Evolutionary conservation across 2,888 invertebrate genomes (phyloP).

Genomic region (Agonopterix subpropinquella): DNA sequence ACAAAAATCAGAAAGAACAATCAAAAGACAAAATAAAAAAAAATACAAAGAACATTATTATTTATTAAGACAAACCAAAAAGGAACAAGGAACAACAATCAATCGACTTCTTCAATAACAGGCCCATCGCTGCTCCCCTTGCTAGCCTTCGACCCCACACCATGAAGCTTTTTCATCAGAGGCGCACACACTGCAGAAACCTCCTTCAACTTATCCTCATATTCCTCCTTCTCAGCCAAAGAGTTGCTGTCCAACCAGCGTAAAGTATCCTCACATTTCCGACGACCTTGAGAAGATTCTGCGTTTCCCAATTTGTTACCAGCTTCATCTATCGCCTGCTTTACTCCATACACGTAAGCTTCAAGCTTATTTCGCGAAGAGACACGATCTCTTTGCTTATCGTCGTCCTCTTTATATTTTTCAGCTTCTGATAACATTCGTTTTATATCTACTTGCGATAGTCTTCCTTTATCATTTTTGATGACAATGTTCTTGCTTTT

Average conservation of each 20-base stretch:
- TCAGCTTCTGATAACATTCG: slow-evolving; percentile 87
- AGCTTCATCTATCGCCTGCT: slow-evolving; percentile 78
- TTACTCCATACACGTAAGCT: slow-evolving; percentile 80
- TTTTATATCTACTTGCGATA: slow-evolving; percentile 90
- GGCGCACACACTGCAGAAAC: slow-evolving; percentile 46
- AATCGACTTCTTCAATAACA: slow-evolving; percentile 77
- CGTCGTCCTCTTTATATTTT: slow-evolving; percentile 81
- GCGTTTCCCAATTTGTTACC: slow-evolving; percentile 74
- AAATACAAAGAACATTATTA: background rate
- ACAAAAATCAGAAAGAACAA: no score
- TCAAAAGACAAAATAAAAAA: background rate
- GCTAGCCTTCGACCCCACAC: slow-evolving; percentile 20
- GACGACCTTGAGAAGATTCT: slow-evolving; percentile 72
- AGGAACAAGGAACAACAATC: slow-evolving; percentile 8
- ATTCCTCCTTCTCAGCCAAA: slow-evolving; percentile 80
- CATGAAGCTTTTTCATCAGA: slow-evolving; percentile 75
- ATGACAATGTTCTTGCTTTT: slow-evolving; percentile 86
- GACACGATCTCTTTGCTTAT: slow-evolving; percentile 78
- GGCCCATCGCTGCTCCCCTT: slow-evolving; percentile 49
- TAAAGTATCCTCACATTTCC: slow-evolving; percentile 74
- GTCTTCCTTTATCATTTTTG: slow-evolving; percentile 87
- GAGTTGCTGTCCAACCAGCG: slow-evolving; percentile 81
- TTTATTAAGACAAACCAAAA: background rate
- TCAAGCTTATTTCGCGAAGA: slow-evolving; percentile 82
- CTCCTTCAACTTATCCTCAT: slow-evolving; percentile 71